Evolutionary conservation across 2,113 vertebrate species (phyloP).

Genomic region (Condylura cristata): DNA sequence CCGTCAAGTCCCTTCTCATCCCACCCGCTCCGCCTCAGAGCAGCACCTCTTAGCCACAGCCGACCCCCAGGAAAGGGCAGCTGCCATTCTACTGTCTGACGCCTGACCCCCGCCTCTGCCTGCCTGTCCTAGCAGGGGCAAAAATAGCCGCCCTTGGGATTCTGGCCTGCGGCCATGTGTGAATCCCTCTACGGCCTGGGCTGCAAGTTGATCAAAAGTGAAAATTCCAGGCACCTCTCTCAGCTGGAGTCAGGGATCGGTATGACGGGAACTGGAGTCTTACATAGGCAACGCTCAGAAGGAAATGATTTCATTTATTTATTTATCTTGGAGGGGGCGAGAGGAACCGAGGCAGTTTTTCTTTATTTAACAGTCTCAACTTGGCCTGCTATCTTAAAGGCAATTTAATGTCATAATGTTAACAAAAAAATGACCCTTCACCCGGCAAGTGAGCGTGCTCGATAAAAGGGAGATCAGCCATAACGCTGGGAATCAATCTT

Average conservation of each 20-base stretch:
- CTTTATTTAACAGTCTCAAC: conserved; percentile 79
- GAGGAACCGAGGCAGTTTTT: conserved; percentile 42
- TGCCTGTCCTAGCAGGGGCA: neutral
- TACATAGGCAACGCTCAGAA: conserved; percentile 51
- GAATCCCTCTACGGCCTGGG: neutral
- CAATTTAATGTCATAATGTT: conserved; percentile 83
- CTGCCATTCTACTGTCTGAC: neutral
- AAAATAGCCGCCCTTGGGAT: neutral
- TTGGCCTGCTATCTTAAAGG: conserved; percentile 75
- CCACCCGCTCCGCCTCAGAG: too few relatives aligned
- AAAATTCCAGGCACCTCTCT: neutral
- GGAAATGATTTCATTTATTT: conserved; percentile 34
- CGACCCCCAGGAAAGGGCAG: too few relatives aligned
- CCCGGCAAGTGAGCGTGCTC: conserved; percentile 77
- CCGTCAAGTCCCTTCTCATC: accelerated
- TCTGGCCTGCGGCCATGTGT: accelerated
- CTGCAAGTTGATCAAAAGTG: neutral
- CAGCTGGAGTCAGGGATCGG: neutral
- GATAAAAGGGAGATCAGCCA: conserved; percentile 83
- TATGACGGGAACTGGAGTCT: neutral
- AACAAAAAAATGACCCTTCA: conserved; percentile 84
- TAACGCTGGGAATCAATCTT: conserved; percentile 79
- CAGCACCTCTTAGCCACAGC: neutral
- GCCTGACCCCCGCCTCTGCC: neutral
- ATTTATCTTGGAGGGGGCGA: neutral